Evolutionary conservation across 2,888 invertebrate species (phyloP), one percentile per base, ranked within the genome.

Genomic region (Mesorhabditis spiculigera): DNA sequence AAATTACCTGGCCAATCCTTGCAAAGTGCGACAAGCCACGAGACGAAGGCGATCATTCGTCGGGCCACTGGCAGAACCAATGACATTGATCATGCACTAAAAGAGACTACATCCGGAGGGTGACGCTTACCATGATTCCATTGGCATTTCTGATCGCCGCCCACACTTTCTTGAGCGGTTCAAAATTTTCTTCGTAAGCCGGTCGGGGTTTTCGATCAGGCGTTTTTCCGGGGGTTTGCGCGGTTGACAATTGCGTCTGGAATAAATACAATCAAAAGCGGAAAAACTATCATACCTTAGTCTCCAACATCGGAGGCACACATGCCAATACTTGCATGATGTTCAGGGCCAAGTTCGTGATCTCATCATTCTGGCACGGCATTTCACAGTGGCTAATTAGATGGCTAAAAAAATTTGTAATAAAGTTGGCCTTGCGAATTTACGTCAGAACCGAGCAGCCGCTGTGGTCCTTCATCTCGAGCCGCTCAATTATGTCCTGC

Each of bases 91-190:
- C 58, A 50, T 13, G 58, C 8, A 13, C 58, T 50, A n/a, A 50
- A 50, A 50, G 58, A 10, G 41, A 41, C 41, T 16, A 63, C 63
- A n/a, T 28, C 63, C 63, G 8, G 10, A 8, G 28, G 28, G 13
- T 63, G 6, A 4, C 28, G 71, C 82, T 70, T 72, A 92, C 93
- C 92, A 97, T 95, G 70, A 98, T 95, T 3, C 96, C 97, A 86
- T 96, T 96, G 86, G 94, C 95, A 0, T 92, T 91, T 73, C 96
- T 89, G 0, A 95, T 92, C 79, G 93, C 92, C 86, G 94, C 93
- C 96, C 97, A 97, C 65, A 97, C 91, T 85, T 92, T 93, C 86
- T 92, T 91, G 74, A 95, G 91, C 4, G 95, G 89, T 76, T 95
- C 95, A 85, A 94, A 94, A 28, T 28, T 28, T 28, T 28, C 28